Evolutionary conservation across 2,797 vertebrate genomes (phyloP).

Genomic region (Poecilia gillii): DNA sequence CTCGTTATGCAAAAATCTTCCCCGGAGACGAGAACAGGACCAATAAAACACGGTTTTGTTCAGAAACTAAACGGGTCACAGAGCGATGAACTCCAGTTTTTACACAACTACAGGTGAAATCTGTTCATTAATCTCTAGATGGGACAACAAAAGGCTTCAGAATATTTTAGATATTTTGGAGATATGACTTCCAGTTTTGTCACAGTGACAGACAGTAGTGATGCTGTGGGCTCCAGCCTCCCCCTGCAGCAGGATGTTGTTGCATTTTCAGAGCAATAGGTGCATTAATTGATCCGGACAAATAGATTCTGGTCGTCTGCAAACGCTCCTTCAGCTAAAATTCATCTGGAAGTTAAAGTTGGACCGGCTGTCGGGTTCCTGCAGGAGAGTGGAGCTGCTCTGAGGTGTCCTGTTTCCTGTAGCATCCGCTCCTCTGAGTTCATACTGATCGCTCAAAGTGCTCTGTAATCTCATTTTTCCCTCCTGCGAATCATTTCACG

Average conservation of each 20-base stretch:
- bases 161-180: neutral
- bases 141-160: neutral
- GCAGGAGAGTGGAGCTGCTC: neutral
- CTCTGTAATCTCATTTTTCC: slow-evolving; percentile 5
- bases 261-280: neutral
- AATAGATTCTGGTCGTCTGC: neutral
- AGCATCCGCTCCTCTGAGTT: neutral
- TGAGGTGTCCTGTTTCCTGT: neutral
- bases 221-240: neutral
- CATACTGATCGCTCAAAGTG: neutral
- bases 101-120: neutral
- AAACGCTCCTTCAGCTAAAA: neutral
- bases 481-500: neutral
- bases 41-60: too few species aligned
- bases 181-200: too few species aligned
- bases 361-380: neutral
- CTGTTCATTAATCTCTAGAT: neutral
- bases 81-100: neutral
- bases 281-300: neutral
- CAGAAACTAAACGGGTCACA: too few species aligned
- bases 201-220: neutral
- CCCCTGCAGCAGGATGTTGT: neutral
- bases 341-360: neutral
- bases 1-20: neutral
- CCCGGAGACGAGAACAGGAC: neutral